phyloP scores from a whole-genome alignment of 2,797 vertebrate genomes.

The Chrysolophus pictus region DNA sequence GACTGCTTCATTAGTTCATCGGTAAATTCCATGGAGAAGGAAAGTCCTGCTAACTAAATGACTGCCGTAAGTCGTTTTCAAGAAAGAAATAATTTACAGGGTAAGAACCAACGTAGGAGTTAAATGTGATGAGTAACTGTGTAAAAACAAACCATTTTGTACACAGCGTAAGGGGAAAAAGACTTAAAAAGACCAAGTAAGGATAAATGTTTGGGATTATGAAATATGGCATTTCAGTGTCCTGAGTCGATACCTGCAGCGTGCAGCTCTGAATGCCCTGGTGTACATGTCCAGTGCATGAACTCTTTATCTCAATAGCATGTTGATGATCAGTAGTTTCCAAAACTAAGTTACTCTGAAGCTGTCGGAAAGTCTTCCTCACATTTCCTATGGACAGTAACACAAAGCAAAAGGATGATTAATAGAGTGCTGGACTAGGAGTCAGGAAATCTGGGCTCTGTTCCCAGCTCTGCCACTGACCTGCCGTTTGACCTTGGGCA shows the following conservation, averaged over 20 bases:
- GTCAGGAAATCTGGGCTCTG: slow-evolving; percentile 63
- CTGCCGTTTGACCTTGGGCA: slow-evolving; percentile 61
- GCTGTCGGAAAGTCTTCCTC: slow-evolving; percentile 24
- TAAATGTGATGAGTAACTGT: not conserved
- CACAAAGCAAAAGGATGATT: slow-evolving; percentile 55
- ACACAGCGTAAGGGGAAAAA: not conserved
- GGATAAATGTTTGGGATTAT: not conserved
- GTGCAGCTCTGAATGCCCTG: not conserved
- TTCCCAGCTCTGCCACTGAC: slow-evolving; percentile 71
- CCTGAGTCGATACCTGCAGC: not conserved
- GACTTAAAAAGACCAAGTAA: not conserved
- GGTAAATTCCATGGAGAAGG: slow-evolving; percentile 2
- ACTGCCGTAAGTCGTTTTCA: not conserved
- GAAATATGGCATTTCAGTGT: not conserved
- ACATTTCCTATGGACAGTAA: slow-evolving; percentile 62
- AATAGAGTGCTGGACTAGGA: slow-evolving; percentile 53
- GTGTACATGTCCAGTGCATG: not conserved
- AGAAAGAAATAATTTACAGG: slow-evolving; percentile 34
- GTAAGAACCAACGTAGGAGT: not conserved
- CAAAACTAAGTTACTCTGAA: slow-evolving; percentile 50
- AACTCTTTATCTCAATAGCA: slow-evolving; percentile 11
- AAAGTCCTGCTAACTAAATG: slow-evolving; percentile 14
- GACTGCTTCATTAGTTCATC: not conserved
- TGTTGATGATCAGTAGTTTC: slow-evolving; percentile 48
- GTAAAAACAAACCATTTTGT: not conserved